Conservation (phyloP, 2,888 invertebrate species). For the Polylopha cassiicola region DNA sequence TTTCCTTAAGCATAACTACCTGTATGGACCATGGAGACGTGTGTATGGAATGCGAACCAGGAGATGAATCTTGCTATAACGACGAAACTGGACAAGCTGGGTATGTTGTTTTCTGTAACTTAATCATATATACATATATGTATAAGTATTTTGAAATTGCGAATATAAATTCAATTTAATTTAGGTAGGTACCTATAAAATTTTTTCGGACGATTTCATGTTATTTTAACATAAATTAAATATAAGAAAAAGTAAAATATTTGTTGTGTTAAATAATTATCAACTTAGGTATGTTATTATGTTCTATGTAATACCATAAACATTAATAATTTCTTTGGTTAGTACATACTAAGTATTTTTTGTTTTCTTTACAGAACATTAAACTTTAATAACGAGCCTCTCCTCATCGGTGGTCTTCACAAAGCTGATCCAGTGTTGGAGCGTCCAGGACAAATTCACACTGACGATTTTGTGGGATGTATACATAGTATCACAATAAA, state of each 20-base stretch:
- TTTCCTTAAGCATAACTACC: conserved; percentile 87
- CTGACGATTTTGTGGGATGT: conserved; percentile 96
- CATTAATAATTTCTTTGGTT: too few relatives aligned
- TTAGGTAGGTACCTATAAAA: too few relatives aligned
- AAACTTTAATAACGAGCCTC: conserved; percentile 92
- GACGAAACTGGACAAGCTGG: conserved; percentile 92
- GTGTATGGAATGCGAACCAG: conserved; percentile 91
- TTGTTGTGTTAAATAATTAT: too few relatives aligned
- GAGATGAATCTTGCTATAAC: conserved; percentile 88
- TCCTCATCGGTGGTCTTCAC: conserved; percentile 90
- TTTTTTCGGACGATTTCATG: too few relatives aligned
- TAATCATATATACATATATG: too few relatives aligned
- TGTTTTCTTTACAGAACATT: conserved; percentile 82
- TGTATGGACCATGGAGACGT: conserved; percentile 92
- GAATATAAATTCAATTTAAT: too few relatives aligned
- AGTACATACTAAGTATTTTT: conserved; percentile 3
- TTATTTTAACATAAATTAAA: too few relatives aligned
- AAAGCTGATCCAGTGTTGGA: conserved; percentile 92
- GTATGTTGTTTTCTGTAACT: conserved; percentile 79
- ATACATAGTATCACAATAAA: conserved; percentile 94
- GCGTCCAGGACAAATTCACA: conserved; percentile 91
- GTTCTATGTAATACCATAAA: too few relatives aligned
- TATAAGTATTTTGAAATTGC: too few relatives aligned
- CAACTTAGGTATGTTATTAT: too few relatives aligned
- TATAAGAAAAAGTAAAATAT: too few relatives aligned